Evolutionary conservation across 1,140 invertebrate species (phyloP), one percentile per base, ranked within the genome.

Genomic region (Kradibia gibbosae): DNA sequence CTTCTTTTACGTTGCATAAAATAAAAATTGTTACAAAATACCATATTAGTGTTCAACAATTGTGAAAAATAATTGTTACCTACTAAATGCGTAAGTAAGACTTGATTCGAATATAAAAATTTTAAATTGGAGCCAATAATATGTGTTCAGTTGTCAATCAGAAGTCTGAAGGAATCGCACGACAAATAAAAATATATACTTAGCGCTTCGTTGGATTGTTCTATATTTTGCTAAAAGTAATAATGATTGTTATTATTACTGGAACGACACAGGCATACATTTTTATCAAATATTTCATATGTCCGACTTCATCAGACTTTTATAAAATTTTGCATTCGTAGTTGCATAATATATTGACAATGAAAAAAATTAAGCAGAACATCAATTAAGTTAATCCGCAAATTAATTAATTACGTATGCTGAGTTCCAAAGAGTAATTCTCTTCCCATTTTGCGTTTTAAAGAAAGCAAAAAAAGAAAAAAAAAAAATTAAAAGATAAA

Each of bases 121-220:
- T 70, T n/a, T 45, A 25, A 81, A 81, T 55, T 48, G 34, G 36
- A 31, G 53, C 73, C 74, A 75, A 48, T 65, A 48, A 72, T 77
- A 72, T 67, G 62, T 76, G 73, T 81, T 81, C 73, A 76, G 74
- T 82, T 82, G 70, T 73, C 42, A 79, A 82, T 78, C 36, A 74
- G 60, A 82, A 82, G 76, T 82, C 81, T 78, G 81, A 79, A 25
- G 74, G 10, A 79, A 74, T 74, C 71, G 81, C 76, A 82, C 71
- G 67, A 82, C 71, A 72, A 70, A 25, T 28, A 67, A 36, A 71
- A 20, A 31, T 45, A 25, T 60, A 57, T 31, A 45, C 39, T 74
- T 76, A 36, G 74, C 39, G 74, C 65, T 77, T 77, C 72, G 22
- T 72, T 72, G 25, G 77, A 72, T 71, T 77, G 71, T 81, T 81